Evolutionary conservation across 2,113 vertebrate species (phyloP), one percentile per base, ranked within the genome.

Genomic region (Gallinago jamesoni): DNA sequence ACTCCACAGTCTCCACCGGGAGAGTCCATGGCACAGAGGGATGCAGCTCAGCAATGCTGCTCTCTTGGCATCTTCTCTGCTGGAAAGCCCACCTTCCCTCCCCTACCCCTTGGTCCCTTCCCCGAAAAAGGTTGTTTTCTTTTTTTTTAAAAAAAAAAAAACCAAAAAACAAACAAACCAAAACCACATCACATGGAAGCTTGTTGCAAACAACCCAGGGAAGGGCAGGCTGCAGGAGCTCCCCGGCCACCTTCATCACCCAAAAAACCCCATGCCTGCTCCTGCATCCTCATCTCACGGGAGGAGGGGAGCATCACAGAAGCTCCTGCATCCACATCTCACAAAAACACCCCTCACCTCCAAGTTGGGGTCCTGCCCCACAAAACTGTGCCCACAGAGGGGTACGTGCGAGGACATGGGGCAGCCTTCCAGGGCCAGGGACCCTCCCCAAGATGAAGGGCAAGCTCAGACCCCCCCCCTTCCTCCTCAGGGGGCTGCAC

Each of bases 101-200:
- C 75, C 63, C 39, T 3, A 3, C 0, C 39, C 39, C 39, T 39
- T 13, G 39, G 11, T 39, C 60, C 60, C 67, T 18, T 0, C 10
- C 27, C n/a, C 7, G 12, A 23, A 6, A 47, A 59, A 45, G n/a
- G 37, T 2, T 8, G 13, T 19, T 1, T 52, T 4, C 14, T 13
- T 6, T 1, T 52, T 4, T 17, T 13, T 6, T 19, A 21, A 25
- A 62, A 47, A 45, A 6, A 22, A 18, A 39, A 33, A 31, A 57
- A 3, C 33, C 33, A 20, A 56, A 31, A 18, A 3, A 57, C 33
- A 31, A 56, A 31, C 10, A 45, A 6, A 45, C 17, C 18, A 45
- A 35, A 2, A 1, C 10, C 12, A 39, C 43, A 22, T 14, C 0
- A 1, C 0, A 0, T 1, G 4, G 39, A 21, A 43, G 7, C 4